Base-by-base conservation (phyloP, 1,140 invertebrate species). In the Drosophila orena region DNA sequence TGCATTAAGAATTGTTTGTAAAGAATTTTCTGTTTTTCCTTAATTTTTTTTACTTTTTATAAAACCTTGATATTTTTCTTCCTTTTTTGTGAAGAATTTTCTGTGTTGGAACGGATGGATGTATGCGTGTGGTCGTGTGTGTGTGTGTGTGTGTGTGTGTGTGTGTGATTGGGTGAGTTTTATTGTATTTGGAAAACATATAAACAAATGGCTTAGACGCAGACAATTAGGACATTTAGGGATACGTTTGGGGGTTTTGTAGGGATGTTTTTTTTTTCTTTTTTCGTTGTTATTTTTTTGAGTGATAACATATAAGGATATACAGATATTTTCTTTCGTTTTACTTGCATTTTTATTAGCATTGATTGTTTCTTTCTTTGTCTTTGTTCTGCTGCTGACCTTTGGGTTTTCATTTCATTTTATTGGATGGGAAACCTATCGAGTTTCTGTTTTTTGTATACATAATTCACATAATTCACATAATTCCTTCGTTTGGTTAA, bases 121-220 rank as follows among this genome's bases (percentile, higher is more conserved):
- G 74, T 64, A 37, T 70, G 55, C 50, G 61, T 73, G 58, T 54
- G 57, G 75, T 52, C 50, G 46, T 66, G 44, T 71, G 68, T 59
- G 47, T 57, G 52, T 53, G 70, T 62, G 75, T 57, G 55, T 54
- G 46, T 66, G 44, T 71, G 68, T 59, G 47, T 57, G 52, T 53
- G 70, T 62, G 75, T 57, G 55, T 62, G 52, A 79, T 58, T 69
- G 46, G 61, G 71, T 66, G 76, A 54, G 56, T 71, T 69, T 83
- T 61, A 75, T 81, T 80, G 84, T 83, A 85, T 80, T 89, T 90
- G 85, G 90, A 84, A 91, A 92, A 92, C 89, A 92, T 86, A 89
- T 84, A 92, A 91, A 92, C 91, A 92, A 93, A 93, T 92, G 92
- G 92, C 91, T 81, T 90, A 94, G 93, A 94, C 93, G 93, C 93